Evolutionary conservation across 2,888 invertebrate species (phyloP), one percentile per base, ranked within the genome.

Genomic region (Elgonia sp.): DNA sequence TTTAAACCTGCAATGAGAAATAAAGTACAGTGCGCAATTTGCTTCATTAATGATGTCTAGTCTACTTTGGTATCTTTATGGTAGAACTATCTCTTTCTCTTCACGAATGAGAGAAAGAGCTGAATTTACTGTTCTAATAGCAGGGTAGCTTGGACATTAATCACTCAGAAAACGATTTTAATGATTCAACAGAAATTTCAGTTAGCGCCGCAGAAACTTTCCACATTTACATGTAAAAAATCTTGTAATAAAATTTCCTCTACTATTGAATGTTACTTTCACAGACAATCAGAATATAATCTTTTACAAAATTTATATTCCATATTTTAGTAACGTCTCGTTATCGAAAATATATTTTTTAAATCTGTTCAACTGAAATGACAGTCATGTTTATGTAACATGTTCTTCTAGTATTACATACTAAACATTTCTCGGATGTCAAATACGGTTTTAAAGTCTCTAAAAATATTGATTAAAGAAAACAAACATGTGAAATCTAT

Each of bases 101-200:
- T 37, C 50, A 14, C 42, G 37, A 80, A 80, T 62, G 55, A 75
- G 80, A 50, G 73, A 67, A 83, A 79, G 55, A 85, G 75, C 73
- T 81, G 80, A 80, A 85, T 75, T 85, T 81, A 65, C 75, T 81
- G 73, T 80, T 67, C 73, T 75, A 85, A 85, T 85, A 80, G 73
- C 85, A 53, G 67, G 73, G 79, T 80, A 80, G 53, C 70, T 40
- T 42, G 65, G n/a, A 53, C 80, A 80, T 85, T 85, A 85, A 85
- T 85, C 85, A 80, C 80, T 62, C 21, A 16, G 42, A 60, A 21
- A 73, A 80, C 65, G 80, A 80, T 85, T 85, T 85, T 67, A 85
- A 85, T 80, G 85, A 85, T 80, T 79, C 80, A 75, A 75, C 80
- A 69, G 73, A 79, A 84, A 73, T 72, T 84, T 84, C 50, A 37